These are phyloP conservation scores for Parochlus steinenii DNA, from an alignment of 2,888 invertebrate species.

Conservation along the genomic window DNA sequence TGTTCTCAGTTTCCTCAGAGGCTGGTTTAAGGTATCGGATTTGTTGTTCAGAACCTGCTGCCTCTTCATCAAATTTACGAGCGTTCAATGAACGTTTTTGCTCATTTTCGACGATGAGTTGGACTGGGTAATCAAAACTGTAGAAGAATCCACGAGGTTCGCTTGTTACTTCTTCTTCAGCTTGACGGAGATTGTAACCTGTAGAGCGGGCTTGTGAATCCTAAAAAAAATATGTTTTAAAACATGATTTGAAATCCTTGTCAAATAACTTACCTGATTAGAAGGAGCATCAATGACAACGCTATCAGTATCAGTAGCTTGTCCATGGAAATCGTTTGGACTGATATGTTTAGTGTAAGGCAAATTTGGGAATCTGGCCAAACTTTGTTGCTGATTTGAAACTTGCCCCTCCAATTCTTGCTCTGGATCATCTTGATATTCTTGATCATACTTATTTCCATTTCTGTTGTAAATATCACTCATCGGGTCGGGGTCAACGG, in stretches of 20 bases:
- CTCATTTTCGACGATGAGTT: slow-evolving; percentile 26
- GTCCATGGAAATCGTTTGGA: slow-evolving; percentile 18
- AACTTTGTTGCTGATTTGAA: slow-evolving; percentile 14
- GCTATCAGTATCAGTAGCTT: background rate
- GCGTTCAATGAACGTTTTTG: slow-evolving; percentile 21
- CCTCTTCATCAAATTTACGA: slow-evolving; percentile 23
- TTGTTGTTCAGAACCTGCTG: slow-evolving; percentile 1
- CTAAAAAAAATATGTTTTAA: too few species aligned
- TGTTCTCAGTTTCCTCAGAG: background rate
- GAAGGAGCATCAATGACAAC: slow-evolving; percentile 1
- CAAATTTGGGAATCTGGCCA: slow-evolving; percentile 14
- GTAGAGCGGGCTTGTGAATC: slow-evolving; percentile 10
- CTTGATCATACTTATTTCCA: slow-evolving; percentile 10
- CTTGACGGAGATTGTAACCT: slow-evolving; percentile 19
- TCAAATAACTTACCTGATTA: too few species aligned
- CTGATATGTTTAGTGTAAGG: slow-evolving; percentile 12
- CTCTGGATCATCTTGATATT: slow-evolving; percentile 8
- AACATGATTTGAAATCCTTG: too few species aligned
- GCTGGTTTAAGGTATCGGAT: background rate
- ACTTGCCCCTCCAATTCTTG: slow-evolving; percentile 11
- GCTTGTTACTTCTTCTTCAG: slow-evolving; percentile 30
- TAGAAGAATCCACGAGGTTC: slow-evolving; percentile 59
- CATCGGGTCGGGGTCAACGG: slow-evolving; percentile 30
- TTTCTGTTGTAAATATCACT: slow-evolving; percentile 19
- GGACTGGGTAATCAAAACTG: slow-evolving; percentile 50